phyloP scores from a whole-genome alignment of 2,113 vertebrate species.

The Psammodynastes pulverulentus region DNA sequence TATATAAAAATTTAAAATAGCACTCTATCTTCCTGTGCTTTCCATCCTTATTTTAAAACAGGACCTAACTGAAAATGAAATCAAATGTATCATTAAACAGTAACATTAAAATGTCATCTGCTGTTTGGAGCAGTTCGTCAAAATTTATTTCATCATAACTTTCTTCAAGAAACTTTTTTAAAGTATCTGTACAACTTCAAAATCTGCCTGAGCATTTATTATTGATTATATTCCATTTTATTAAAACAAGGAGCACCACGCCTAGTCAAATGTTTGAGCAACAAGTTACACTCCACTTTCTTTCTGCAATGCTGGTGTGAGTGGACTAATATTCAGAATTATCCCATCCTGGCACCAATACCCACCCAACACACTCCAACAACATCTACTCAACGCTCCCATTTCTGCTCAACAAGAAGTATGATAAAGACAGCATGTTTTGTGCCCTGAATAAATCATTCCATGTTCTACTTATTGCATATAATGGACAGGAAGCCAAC shows the following conservation, averaged over 20 bases:
- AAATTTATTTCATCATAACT: conserved; percentile 57
- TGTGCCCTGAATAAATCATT: neutral
- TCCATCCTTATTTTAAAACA: conserved; percentile 41
- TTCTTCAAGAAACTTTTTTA: conserved; percentile 44
- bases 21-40: conserved; percentile 47
- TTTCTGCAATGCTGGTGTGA: neutral
- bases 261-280: neutral
- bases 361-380: neutral
- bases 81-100: conserved; percentile 62
- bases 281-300: neutral
- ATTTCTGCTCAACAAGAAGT: neutral
- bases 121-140: conserved; percentile 50
- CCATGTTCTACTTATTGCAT: neutral
- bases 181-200: conserved; percentile 30
- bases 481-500: neutral
- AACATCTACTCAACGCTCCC: neutral
- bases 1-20: conserved; percentile 50
- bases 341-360: neutral
- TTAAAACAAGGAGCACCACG: neutral
- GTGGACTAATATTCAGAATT: neutral
- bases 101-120: conserved; percentile 62
- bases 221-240: conserved; percentile 22
- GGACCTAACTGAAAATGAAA: conserved; percentile 56
- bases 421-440: neutral
- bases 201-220: conserved; percentile 37